phyloP scores from a whole-genome alignment of 64 coral and sea anemone genomes.

The Montipora efflorescens region DNA sequence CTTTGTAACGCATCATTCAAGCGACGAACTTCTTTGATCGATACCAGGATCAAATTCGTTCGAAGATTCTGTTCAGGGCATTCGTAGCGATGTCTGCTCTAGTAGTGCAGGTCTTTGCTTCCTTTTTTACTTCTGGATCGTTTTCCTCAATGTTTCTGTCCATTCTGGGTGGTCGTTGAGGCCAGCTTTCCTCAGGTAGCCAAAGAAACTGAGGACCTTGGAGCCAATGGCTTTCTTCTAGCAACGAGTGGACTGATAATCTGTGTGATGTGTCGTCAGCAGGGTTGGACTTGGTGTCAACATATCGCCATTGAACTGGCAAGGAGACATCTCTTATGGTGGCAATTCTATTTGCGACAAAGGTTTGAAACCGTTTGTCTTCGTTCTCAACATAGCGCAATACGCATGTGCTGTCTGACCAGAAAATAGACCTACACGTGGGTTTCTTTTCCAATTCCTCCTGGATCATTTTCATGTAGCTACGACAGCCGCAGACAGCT shows the following conservation, averaged over 20 bases:
- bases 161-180: too few relatives aligned
- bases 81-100: too few relatives aligned
- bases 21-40: constrained; percentile 30
- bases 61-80: not conserved
- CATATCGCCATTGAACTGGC: not conserved
- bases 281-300: not conserved
- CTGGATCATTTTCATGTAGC: too few relatives aligned
- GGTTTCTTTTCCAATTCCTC: too few relatives aligned
- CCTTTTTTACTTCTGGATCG: too few relatives aligned
- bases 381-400: constrained; percentile 11
- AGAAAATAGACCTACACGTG: not conserved
- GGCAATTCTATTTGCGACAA: not conserved
- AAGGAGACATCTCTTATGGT: constrained; percentile 6
- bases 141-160: too few relatives aligned
- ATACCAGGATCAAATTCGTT: constrained; percentile 5
- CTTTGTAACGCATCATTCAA: constrained; percentile 24
- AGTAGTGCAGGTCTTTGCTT: not conserved
- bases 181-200: too few relatives aligned
- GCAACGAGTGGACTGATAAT: too few relatives aligned
- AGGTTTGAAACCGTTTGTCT: not conserved
- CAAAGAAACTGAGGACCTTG: too few relatives aligned
- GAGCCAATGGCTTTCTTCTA: too few relatives aligned
- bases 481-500: too few relatives aligned
- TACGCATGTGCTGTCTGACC: not conserved
- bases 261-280: not conserved